Conservation (phyloP, 2,888 invertebrate genomes). For the Leucophora obtusa region DNA sequence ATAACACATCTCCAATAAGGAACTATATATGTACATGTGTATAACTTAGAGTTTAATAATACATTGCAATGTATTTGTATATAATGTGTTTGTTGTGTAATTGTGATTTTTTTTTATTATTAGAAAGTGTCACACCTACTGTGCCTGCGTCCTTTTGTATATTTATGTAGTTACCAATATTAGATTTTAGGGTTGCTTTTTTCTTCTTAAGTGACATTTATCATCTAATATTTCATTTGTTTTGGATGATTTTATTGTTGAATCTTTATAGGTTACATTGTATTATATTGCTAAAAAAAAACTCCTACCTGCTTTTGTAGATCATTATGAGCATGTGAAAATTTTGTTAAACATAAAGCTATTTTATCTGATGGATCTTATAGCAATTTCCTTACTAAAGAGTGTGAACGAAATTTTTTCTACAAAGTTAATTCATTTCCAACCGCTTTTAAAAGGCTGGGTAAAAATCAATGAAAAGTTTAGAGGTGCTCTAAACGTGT, state of each 20-base stretch:
- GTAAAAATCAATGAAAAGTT: too few species aligned
- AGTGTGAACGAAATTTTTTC: too few species aligned
- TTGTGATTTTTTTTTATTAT: constrained; percentile 42
- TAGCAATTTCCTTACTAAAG: too few species aligned
- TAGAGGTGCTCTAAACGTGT: too few species aligned
- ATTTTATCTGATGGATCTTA: too few species aligned
- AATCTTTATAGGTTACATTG: neutral
- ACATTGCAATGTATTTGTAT: constrained; percentile 4
- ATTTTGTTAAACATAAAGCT: neutral
- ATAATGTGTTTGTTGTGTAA: constrained; percentile 48
- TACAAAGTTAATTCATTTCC: too few species aligned
- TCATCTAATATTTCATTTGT: neutral
- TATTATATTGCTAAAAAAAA: neutral
- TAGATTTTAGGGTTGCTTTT: constrained; percentile 25
- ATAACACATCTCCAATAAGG: too few species aligned
- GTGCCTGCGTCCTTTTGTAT: constrained; percentile 22
- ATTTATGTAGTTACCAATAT: constrained; percentile 10
- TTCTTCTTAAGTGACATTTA: constrained; percentile 12
- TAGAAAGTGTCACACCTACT: constrained; percentile 58
- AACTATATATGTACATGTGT: too few species aligned
- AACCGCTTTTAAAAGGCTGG: too few species aligned
- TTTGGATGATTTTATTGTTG: constrained; percentile 1
- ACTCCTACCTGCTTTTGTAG: neutral
- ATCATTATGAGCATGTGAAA: neutral
- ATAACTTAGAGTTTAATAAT: constrained; percentile 43